These are phyloP conservation scores for Mycalesis mineus DNA, from an alignment of 2,888 invertebrate genomes.

Conservation along the genomic window DNA sequence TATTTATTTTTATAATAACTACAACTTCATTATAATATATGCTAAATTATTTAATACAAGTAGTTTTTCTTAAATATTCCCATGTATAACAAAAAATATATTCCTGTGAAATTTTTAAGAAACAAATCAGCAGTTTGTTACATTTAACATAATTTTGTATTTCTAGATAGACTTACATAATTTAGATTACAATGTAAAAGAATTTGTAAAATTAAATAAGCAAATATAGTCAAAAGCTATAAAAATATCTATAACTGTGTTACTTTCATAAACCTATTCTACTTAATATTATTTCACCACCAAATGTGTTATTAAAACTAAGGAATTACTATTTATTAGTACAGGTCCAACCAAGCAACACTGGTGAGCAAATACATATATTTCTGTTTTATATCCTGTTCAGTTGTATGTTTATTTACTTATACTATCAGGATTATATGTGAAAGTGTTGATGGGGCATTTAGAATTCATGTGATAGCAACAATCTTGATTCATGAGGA, in stretches of 20 bases:
- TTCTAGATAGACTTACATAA: neutral
- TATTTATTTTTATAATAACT: conserved; percentile 10
- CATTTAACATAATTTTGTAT: neutral
- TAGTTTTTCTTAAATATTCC: neutral
- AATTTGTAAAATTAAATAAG: neutral
- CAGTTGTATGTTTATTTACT: too few relatives aligned
- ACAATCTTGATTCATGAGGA: too few relatives aligned
- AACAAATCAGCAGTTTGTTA: neutral
- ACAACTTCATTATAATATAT: neutral
- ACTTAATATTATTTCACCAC: too few relatives aligned
- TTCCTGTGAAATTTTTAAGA: neutral
- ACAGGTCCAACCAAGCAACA: too few relatives aligned
- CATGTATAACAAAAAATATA: neutral
- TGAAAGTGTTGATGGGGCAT: too few relatives aligned
- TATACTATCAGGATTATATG: too few relatives aligned
- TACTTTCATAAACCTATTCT: too few relatives aligned
- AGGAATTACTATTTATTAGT: too few relatives aligned
- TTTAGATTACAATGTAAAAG: neutral
- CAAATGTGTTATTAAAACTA: too few relatives aligned
- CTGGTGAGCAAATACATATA: too few relatives aligned
- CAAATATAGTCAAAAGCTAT: neutral
- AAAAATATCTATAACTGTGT: neutral
- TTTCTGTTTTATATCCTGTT: too few relatives aligned
- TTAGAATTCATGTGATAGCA: too few relatives aligned
- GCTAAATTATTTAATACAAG: neutral